Percentiles rank a stretch among this genome's conserved stretches.
phyloP scores from a whole-genome alignment of 2,888 invertebrate genomes.

The Endomychus coccineus region DNA sequence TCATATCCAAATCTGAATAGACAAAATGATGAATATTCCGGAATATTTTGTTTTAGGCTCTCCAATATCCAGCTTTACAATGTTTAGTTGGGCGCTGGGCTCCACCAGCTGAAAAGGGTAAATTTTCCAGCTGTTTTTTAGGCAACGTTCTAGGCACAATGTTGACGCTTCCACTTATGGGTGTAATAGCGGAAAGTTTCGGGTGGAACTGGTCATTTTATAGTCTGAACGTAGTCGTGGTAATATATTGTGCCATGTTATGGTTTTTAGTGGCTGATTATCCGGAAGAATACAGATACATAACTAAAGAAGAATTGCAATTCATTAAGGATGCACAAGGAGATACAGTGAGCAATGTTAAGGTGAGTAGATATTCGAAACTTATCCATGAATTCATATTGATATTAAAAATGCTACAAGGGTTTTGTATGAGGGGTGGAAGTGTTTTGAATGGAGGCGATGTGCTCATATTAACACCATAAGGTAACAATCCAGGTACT shows the following conservation, averaged over 20 bases:
- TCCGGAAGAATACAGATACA: slow-evolving; percentile 11
- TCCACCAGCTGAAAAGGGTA: slow-evolving; percentile 12
- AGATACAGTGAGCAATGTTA: slow-evolving; percentile 11
- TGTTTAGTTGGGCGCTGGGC: slow-evolving; percentile 14
- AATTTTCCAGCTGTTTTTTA: slow-evolving; percentile 11
- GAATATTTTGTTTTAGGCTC: slow-evolving; percentile 7
- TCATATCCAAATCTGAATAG: no score
- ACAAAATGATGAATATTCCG: no score
- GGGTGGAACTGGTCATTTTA: slow-evolving; percentile 14
- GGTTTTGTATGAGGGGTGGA: no score
- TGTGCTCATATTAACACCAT: no score
- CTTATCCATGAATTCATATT: no score
- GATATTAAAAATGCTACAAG: no score
- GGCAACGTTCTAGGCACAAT: slow-evolving; percentile 12
- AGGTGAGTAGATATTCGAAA: slow-evolving; percentile 9
- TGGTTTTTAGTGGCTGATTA: slow-evolving; percentile 29
- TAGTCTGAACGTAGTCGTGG: slow-evolving; percentile 10
- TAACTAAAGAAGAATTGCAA: slow-evolving; percentile 6
- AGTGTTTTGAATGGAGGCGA: no score
- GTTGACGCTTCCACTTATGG: slow-evolving; percentile 10
- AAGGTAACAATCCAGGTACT: no score
- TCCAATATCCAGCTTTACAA: slow-evolving; percentile 13
- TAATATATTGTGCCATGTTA: slow-evolving; percentile 4
- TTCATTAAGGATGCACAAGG: slow-evolving; percentile 12
- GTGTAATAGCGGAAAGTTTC: slow-evolving; percentile 9